Conservation (phyloP, 1,140 invertebrate species). For the Brachystomella parvula region DNA sequence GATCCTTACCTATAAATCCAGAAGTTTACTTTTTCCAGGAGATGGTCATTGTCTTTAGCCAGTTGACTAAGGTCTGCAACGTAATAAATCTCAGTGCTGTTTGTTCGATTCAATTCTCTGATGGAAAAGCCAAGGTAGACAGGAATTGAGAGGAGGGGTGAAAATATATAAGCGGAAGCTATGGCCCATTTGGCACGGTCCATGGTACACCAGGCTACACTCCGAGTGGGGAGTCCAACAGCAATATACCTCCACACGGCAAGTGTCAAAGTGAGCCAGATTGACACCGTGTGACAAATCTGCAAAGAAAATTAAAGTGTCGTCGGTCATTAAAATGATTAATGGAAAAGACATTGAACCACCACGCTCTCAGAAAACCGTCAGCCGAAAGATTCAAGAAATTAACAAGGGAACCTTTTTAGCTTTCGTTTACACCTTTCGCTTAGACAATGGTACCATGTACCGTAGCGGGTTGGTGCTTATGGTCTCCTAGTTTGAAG, state of each 20-base stretch:
- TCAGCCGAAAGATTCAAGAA: too few species aligned
- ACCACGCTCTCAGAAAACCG: too few species aligned
- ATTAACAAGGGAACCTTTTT: too few species aligned
- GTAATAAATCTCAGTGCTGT: constrained; percentile 43
- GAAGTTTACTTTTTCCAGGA: constrained; percentile 60
- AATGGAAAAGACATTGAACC: too few species aligned
- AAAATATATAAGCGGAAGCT: constrained; percentile 66
- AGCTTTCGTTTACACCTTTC: too few species aligned
- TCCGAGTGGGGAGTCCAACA: constrained; percentile 64
- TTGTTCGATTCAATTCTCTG: constrained; percentile 38
- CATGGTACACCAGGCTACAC: constrained; percentile 69
- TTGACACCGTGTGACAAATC: constrained; percentile 84
- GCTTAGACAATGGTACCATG: too few species aligned
- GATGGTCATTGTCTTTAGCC: constrained; percentile 45
- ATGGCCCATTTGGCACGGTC: constrained; percentile 64
- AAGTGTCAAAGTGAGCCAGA: constrained; percentile 80
- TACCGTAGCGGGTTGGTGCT: too few species aligned
- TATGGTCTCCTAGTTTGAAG: too few species aligned
- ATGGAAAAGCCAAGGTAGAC: constrained; percentile 66
- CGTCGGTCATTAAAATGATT: neutral
- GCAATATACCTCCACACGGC: constrained; percentile 90
- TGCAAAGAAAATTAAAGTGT: constrained; percentile 43
- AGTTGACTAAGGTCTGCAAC: constrained; percentile 50
- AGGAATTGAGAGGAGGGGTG: constrained; percentile 75
- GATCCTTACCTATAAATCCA: constrained; percentile 59